These are phyloP conservation scores for Metopolophium dirhodum DNA, from an alignment of 1,140 invertebrate species.

Conservation along the genomic window DNA sequence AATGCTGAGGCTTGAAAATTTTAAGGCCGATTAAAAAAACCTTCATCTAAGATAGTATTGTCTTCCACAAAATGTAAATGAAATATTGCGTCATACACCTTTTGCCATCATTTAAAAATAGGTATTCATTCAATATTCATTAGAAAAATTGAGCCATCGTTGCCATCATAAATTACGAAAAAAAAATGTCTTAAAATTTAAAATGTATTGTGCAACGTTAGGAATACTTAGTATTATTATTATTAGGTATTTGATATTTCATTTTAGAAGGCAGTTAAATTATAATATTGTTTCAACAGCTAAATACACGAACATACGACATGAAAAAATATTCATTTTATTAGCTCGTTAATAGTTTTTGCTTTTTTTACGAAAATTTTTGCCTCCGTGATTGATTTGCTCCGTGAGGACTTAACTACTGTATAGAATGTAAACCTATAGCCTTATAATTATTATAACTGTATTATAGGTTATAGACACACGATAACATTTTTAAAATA, in stretches of 20 bases:
- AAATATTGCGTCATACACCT: not conserved
- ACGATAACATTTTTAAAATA: not conserved
- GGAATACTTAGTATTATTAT: not conserved
- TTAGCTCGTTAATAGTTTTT: not conserved
- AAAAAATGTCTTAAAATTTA: constrained; percentile 3
- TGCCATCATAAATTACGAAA: not conserved
- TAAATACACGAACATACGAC: not conserved
- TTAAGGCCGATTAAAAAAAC: not conserved
- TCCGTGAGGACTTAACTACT: not conserved
- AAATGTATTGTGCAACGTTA: not conserved
- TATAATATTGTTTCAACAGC: not conserved
- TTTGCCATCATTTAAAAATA: not conserved
- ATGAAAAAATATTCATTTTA: not conserved
- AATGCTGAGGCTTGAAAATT: not conserved
- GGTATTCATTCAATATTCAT: constrained; percentile 11
- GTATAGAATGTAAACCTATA: not conserved
- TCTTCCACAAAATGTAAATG: not conserved
- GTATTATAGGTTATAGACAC: constrained; percentile 8
- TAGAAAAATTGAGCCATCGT: not conserved
- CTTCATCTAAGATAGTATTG: not conserved
- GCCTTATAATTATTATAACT: not conserved
- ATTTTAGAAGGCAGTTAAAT: not conserved
- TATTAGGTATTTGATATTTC: not conserved
- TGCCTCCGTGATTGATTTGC: not conserved
- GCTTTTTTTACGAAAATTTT: not conserved